Evolutionary conservation across 2,797 vertebrate genomes (phyloP), one percentile per base, ranked within the genome.

Genomic region (Chaenodraco wilsoni): DNA sequence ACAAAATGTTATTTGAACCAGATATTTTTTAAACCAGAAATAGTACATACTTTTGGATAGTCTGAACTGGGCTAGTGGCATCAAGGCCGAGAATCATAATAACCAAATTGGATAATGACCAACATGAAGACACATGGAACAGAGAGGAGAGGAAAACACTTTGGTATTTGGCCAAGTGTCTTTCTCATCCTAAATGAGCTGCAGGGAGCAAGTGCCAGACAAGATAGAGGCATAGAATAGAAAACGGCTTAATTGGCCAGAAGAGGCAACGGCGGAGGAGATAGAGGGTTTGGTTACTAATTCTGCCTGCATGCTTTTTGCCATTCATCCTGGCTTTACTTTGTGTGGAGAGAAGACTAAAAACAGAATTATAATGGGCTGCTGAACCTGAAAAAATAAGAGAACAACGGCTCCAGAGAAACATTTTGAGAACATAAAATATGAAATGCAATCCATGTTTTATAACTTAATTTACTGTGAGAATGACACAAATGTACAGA

Each of bases 111-210:
- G 19, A 33, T 21, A 58, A n/a, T 41, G 45, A 44, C 33, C 19
- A 31, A 19, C 13, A 21, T 9, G 13, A 15, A 52, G n/a, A 33
- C n/a, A 59, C 0, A 19, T 4, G 40, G 13, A 56, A 4, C 31
- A 1, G 15, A 50, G 52, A 66, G 7, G 5, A 49, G 23, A 65
- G 33, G 17, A 69, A 82, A 88, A 87, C 74, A 63, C 75, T 87
- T 88, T 85, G 72, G 72, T 72, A 63, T 88, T 89, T 79, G 69
- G 78, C 58, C 75, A 84, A 87, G 78, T 84, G 79, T 71, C 41
- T 65, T 74, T 82, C 75, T 81, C 78, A 72, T 81, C 86, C 78
- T 65, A 56, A 59, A 87, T 79, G 68, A 84, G 81, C 78, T 82
- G 80, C 78, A 58, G 50, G 70, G 51, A 78, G 69, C 69, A 62